Percentiles rank a stretch among this genome's conserved stretches.
Evolutionary conservation across 2,888 invertebrate genomes (phyloP).

Genomic region (Linnaemya vulpina): DNA sequence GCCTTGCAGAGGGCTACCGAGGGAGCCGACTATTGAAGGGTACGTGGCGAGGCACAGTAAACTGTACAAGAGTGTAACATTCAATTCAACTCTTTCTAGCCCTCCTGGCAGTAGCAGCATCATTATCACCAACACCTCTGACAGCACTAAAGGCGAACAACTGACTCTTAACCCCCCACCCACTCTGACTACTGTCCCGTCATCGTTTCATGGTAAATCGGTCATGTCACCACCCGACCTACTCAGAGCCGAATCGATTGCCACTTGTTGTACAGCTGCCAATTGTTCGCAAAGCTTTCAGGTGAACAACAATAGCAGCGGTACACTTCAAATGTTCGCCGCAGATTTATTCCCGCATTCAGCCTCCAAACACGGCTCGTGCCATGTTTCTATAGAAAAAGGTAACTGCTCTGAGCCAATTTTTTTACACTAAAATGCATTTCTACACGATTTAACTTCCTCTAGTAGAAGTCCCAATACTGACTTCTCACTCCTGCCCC

Average conservation of each 20-base stretch:
- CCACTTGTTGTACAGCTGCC: slow-evolving; percentile 73
- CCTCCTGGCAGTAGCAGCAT: slow-evolving; percentile 86
- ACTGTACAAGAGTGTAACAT: slow-evolving; percentile 94
- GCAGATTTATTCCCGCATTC: slow-evolving; percentile 74
- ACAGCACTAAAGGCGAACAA: slow-evolving; percentile 32
- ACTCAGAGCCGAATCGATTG: slow-evolving; percentile 56
- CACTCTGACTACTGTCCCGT: slow-evolving; percentile 7
- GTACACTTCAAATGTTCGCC: slow-evolving; percentile 56
- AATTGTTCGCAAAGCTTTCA: slow-evolving; percentile 58
- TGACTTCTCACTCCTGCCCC: not conserved
- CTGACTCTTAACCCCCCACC: slow-evolving; percentile 24
- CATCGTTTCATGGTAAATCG: slow-evolving; percentile 45
- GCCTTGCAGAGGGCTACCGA: slow-evolving; percentile 88
- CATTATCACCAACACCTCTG: slow-evolving; percentile 16
- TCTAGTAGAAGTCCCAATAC: not conserved
- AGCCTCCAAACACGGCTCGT: slow-evolving; percentile 73
- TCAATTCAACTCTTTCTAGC: slow-evolving; percentile 93
- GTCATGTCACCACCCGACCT: slow-evolving; percentile 56
- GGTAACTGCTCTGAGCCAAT: slow-evolving; percentile 74
- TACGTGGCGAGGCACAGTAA: slow-evolving; percentile 94
- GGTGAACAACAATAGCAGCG: slow-evolving; percentile 65
- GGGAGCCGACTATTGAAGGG: slow-evolving; percentile 93
- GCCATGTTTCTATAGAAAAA: slow-evolving; percentile 74
- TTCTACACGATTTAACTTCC: slow-evolving; percentile 12
- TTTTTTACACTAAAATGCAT: not conserved